Evolutionary conservation across 2,888 invertebrate species (phyloP), one percentile per base, ranked within the genome.

Genomic region (Philaethria dido): DNA sequence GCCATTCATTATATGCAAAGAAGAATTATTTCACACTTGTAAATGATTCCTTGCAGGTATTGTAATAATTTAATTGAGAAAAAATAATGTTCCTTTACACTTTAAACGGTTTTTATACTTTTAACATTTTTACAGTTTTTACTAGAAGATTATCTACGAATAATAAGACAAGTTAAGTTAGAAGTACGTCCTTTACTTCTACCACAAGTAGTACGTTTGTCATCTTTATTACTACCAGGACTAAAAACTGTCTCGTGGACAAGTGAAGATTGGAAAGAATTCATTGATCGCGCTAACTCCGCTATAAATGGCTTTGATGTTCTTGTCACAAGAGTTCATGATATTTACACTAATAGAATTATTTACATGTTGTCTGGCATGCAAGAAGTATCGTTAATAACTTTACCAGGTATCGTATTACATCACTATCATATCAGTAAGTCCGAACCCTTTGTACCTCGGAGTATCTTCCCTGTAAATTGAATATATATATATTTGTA

Each of bases 131-230:
- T 83, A 42, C 87, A 97, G 95, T 95, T 96, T 80, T 93, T 97
- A 50, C 93, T 97, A 66, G 95, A 96, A 80, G 95, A 96, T 83
- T 97, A 97, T 77, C 88, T 96, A 39, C 89, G 93, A 55, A 95
- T 95, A 2, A 95, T 97, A 0, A 93, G 94, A 63, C 94, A 95
- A 36, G 97, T 97, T 0, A 97, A 97, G 80, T 88, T 96, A 52
- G 98, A 98, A 88, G 97, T 98, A 16, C 94, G 98, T n/a, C 97
- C 98, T 22, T 91, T 99, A 61, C 95, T 99, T 81, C 93, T 98
- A 39, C 98, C 98, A 0, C 98, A 98, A 92, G 93, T 98, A 70
- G 96, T 97, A 29, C 95, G 96, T 25, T 93, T 99, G 14, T 96
- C 97, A 2, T 95, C 96, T 11, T 94, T 97, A 73, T 90, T 99